Conservation (phyloP, 2,797 vertebrate species). For the Eurystomus glaucurus region DNA sequence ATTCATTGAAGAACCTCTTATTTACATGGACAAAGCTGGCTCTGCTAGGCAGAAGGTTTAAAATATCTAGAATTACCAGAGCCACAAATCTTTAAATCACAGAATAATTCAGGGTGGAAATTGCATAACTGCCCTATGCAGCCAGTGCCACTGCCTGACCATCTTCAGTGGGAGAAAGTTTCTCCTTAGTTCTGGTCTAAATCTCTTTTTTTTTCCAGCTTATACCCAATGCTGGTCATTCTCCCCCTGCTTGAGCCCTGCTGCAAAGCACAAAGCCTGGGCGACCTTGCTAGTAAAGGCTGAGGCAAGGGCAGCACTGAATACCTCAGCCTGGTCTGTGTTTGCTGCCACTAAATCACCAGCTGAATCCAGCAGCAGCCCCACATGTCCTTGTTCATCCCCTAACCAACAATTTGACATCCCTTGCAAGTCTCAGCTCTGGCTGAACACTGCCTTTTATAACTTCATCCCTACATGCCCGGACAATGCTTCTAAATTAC, state of each 20-base stretch:
- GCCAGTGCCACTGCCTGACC: not conserved
- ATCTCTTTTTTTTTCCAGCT: not conserved
- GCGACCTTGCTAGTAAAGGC: not conserved
- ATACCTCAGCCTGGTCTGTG: not conserved
- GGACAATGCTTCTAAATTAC: not conserved
- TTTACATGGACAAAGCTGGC: not conserved
- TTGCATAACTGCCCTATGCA: not conserved
- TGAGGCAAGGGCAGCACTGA: not conserved
- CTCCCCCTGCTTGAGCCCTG: not conserved
- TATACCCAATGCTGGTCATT: not conserved
- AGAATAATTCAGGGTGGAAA: not conserved
- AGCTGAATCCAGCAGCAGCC: not conserved
- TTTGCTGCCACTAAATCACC: not conserved
- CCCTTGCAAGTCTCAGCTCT: not conserved
- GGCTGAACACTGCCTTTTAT: not conserved
- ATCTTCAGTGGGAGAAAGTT: not conserved
- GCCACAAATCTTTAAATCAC: not conserved
- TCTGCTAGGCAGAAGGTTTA: not conserved
- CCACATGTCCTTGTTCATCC: not conserved
- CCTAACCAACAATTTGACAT: not conserved
- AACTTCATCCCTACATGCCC: not conserved
- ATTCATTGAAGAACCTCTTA: not conserved
- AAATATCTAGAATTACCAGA: not conserved
- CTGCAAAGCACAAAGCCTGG: not conserved
- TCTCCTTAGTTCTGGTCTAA: not conserved